Evolutionary conservation across 2,888 invertebrate genomes (phyloP).

Genomic region (Argyra leucocephala): DNA sequence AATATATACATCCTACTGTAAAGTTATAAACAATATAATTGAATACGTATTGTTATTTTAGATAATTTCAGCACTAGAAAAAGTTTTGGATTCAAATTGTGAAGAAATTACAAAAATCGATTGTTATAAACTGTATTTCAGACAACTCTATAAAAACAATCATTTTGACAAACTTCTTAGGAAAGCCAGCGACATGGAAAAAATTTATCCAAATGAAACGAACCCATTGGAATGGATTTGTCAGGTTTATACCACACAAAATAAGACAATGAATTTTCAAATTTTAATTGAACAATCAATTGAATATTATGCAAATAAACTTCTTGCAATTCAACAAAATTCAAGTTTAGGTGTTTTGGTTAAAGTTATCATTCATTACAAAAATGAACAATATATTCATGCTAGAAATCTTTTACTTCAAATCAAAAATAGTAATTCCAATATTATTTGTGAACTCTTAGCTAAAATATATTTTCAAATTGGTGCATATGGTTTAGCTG

Average conservation of each 20-base stretch:
- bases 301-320: slow-evolving; percentile 45
- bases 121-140: slow-evolving; percentile 36
- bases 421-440: slow-evolving; percentile 40
- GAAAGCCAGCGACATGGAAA: slow-evolving; percentile 45
- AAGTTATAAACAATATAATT: too few relatives aligned
- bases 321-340: slow-evolving; percentile 50
- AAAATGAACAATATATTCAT: slow-evolving; percentile 47
- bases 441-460: slow-evolving; percentile 46
- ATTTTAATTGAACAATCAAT: slow-evolving; percentile 34
- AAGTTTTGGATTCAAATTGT: slow-evolving; percentile 22
- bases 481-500: slow-evolving; percentile 47
- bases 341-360: slow-evolving; percentile 55
- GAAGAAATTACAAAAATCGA: slow-evolving; percentile 18
- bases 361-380: slow-evolving; percentile 49
- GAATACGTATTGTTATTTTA: slow-evolving; percentile 19
- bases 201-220: slow-evolving; percentile 44
- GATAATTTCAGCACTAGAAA: slow-evolving; percentile 33
- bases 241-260: slow-evolving; percentile 48
- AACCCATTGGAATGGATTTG: slow-evolving; percentile 55
- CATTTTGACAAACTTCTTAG: slow-evolving; percentile 43
- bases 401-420: slow-evolving; percentile 48
- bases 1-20: too few relatives aligned
- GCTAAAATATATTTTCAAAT: slow-evolving; percentile 45
- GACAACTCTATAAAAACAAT: slow-evolving; percentile 36
- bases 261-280: slow-evolving; percentile 23